These are phyloP conservation scores for Pituophis catenifer DNA, from an alignment of 2,113 vertebrate species.

Conservation along the genomic window DNA sequence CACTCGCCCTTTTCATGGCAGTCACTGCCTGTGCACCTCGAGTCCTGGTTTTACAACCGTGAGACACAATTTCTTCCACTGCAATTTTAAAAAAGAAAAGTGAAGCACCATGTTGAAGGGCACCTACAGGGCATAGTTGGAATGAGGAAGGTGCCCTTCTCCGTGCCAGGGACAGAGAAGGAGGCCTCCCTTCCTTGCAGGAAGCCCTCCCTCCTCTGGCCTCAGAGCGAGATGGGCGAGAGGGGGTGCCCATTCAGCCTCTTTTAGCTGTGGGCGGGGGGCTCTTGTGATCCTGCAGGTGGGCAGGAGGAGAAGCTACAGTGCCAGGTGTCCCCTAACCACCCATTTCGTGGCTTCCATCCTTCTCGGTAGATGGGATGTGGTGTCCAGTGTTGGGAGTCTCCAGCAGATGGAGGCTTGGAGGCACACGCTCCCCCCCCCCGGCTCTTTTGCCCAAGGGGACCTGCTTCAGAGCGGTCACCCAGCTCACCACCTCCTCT, in stretches of 20 bases:
- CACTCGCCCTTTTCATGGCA: no score
- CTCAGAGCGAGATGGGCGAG: fast-evolving
- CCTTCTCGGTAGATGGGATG: fast-evolving
- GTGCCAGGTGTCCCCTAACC: background rate
- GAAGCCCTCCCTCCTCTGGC: background rate
- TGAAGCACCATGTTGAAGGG: background rate
- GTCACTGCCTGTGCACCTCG: background rate
- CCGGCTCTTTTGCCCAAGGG: background rate
- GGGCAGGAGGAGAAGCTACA: background rate
- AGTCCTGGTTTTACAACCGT: background rate
- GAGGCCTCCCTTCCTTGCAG: background rate
- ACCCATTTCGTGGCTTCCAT: background rate
- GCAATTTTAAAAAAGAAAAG: background rate
- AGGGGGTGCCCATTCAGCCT: background rate
- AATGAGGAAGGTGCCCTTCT: background rate
- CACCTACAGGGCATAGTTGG: background rate
- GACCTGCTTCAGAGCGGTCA: background rate
- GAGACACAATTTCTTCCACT: background rate
- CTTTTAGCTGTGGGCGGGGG: background rate
- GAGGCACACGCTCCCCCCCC: background rate
- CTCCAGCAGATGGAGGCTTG: background rate
- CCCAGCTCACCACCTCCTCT: background rate
- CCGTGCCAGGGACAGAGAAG: background rate
- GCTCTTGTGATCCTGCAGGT: background rate
- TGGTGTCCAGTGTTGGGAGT: background rate